Evolutionary conservation across 2,113 vertebrate genomes (phyloP), one percentile per base, ranked within the genome.

Genomic region (Tonatia bakeri): DNA sequence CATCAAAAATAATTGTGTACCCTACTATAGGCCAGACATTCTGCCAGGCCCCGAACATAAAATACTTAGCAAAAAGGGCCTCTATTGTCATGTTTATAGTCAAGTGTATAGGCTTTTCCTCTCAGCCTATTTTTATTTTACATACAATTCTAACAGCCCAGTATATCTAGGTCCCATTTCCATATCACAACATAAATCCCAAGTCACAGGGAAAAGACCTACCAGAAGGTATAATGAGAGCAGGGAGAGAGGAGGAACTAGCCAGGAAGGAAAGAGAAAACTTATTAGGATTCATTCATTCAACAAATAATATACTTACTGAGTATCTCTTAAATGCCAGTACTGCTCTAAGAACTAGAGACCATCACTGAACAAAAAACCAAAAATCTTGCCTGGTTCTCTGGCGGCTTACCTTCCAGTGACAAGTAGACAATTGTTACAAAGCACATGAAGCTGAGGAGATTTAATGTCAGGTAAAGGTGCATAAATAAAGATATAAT

Each of bases 81-180:
- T 81, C 59, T 50, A 16, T 16, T 67, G 3, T 86, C 19, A 47
- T 47, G 9, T 61, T 91, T 85, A 82, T 5, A 70, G 9, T 56
- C 70, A 72, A 14, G 13, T 72, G 45, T 20, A 54, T 8, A 87
- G 7, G 15, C 31, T 84, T 80, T 87, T 26, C 43, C 5, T 77
- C 64, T 92, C n/a, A 69, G 72, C 4, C 43, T 50, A 56, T 54
- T 84, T 95, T 94, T 80, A 84, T 38, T 94, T 94, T 94, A 56
- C 36, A 76, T 72, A 52, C 5, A 80, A 43, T 82, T 88, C 52
- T 59, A 90, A 69, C 1, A 75, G 31, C 2, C 19, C 10, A 45
- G 4, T 69, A 47, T 40, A 69, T 69, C 12, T 84, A 73, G 26
- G 12, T 61, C 3, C n/a, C 47, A 84, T 26, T 4, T 17, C 26